A percentile compares a stretch with the other conserved stretches of the same genome.
phyloP scores from a whole-genome alignment of 2,113 vertebrate genomes.

The rabbit (Oryctolagus cuniculus) region DNA sequence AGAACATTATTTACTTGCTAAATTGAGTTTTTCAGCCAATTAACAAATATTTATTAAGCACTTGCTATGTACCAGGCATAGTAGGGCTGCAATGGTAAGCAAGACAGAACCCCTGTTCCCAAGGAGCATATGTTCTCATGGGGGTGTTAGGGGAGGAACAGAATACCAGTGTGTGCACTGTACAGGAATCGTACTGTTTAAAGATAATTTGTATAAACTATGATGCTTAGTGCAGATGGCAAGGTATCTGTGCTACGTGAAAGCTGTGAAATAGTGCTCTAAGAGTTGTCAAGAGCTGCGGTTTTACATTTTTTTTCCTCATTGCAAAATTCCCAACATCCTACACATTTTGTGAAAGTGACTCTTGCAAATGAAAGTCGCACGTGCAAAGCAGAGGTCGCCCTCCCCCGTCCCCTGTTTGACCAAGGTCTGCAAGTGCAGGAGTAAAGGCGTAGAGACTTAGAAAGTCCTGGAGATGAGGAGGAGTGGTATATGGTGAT shows the following conservation, averaged over 20 bases:
- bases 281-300: slow-evolving; percentile 86
- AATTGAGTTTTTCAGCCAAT: slow-evolving; percentile 83
- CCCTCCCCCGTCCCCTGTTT: slow-evolving; percentile 63
- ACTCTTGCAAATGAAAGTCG: slow-evolving; percentile 66
- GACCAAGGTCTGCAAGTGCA: slow-evolving; percentile 74
- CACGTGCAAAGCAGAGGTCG: slow-evolving; percentile 76
- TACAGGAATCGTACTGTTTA: slow-evolving; percentile 87
- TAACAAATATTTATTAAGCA: slow-evolving; percentile 80
- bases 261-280: slow-evolving; percentile 90
- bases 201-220: slow-evolving; percentile 84
- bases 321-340: slow-evolving; percentile 78
- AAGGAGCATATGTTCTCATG: slow-evolving; percentile 59
- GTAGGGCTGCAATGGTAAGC: slow-evolving; percentile 72
- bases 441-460: slow-evolving; percentile 71
- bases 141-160: slow-evolving; percentile 81
- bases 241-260: slow-evolving; percentile 77
- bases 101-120: slow-evolving; percentile 77
- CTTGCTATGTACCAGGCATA: slow-evolving; percentile 77
- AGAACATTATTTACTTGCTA: slow-evolving; percentile 85
- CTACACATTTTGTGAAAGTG: slow-evolving; percentile 72
- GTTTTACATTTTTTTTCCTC: slow-evolving; percentile 82
- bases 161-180: slow-evolving; percentile 82
- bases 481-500: slow-evolving; percentile 76
- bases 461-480: slow-evolving; percentile 76
- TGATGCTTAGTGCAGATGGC: slow-evolving; percentile 81